Conservation (phyloP, 2,888 invertebrate species). For the Marasmarcha lunaedactyla region DNA sequence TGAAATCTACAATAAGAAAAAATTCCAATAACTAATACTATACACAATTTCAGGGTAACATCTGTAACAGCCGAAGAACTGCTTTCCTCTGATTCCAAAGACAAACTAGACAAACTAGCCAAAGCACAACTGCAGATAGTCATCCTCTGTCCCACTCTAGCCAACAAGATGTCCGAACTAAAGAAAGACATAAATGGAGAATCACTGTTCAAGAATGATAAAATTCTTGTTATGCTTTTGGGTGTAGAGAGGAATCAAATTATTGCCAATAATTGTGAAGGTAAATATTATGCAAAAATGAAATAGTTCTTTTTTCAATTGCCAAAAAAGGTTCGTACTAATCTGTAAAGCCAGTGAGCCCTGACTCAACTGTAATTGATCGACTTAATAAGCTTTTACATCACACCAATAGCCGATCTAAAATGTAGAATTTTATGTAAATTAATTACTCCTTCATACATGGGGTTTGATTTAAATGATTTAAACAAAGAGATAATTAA, state of each 20-base stretch:
- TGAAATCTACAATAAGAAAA: too few relatives aligned
- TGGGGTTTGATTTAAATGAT: too few relatives aligned
- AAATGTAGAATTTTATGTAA: too few relatives aligned
- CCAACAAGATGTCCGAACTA: slow-evolving; percentile 70
- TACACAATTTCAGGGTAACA: slow-evolving; percentile 76
- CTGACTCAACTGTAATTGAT: too few relatives aligned
- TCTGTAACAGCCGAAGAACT: slow-evolving; percentile 81
- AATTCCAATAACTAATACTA: too few relatives aligned
- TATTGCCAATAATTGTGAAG: slow-evolving; percentile 75
- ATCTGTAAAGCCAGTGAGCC: too few relatives aligned
- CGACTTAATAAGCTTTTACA: too few relatives aligned
- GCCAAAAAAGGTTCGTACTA: too few relatives aligned
- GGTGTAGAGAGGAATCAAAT: slow-evolving; percentile 82
- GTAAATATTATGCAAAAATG: slow-evolving; percentile 34
- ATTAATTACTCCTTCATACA: too few relatives aligned
- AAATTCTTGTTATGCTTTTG: slow-evolving; percentile 83
- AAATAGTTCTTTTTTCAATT: too few relatives aligned
- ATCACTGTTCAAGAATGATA: slow-evolving; percentile 74
- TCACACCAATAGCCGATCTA: too few relatives aligned
- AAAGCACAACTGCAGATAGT: slow-evolving; percentile 83
- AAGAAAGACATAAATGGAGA: slow-evolving; percentile 67
- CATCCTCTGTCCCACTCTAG: slow-evolving; percentile 81
- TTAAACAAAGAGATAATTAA: too few relatives aligned
- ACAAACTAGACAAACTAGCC: slow-evolving; percentile 65
- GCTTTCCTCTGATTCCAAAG: slow-evolving; percentile 57